Percentiles rank a stretch among this genome's conserved stretches.
These are phyloP conservation scores for Oxytorus armatus DNA, from an alignment of 2,888 invertebrate genomes.

Conservation along the genomic window DNA sequence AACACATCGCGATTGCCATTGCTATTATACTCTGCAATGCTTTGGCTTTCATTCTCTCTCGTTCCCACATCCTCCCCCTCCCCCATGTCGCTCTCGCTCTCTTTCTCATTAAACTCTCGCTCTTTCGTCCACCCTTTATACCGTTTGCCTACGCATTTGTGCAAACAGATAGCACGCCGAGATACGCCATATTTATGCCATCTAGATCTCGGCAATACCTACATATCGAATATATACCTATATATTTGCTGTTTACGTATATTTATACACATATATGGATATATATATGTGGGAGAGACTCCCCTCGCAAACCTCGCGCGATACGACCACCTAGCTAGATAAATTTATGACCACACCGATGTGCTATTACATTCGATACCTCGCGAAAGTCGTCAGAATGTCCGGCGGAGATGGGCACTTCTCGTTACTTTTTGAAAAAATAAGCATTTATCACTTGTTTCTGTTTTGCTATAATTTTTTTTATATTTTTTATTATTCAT, in stretches of 20 bases:
- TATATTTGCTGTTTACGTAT: slow-evolving; percentile 9
- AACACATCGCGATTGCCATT: slow-evolving; percentile 42
- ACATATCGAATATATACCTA: slow-evolving; percentile 28
- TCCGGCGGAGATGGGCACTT: too few relatives aligned
- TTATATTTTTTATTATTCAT: too few relatives aligned
- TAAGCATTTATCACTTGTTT: not conserved
- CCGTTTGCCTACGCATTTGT: slow-evolving; percentile 63
- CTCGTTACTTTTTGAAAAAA: slow-evolving; percentile 1
- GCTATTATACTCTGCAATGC: slow-evolving; percentile 36
- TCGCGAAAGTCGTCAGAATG: slow-evolving; percentile 11
- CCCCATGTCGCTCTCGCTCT: slow-evolving; percentile 1
- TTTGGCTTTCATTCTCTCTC: slow-evolving; percentile 49
- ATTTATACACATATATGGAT: not conserved
- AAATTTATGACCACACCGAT: slow-evolving; percentile 56
- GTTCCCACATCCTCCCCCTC: slow-evolving; percentile 6
- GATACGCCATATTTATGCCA: slow-evolving; percentile 70
- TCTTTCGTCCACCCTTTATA: slow-evolving; percentile 28
- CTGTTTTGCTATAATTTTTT: not conserved
- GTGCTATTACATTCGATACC: slow-evolving; percentile 42
- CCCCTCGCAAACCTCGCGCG: slow-evolving; percentile 26
- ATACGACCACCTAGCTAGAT: slow-evolving; percentile 57
- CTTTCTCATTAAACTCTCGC: slow-evolving; percentile 21
- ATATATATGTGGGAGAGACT: slow-evolving; percentile 13
- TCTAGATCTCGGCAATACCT: slow-evolving; percentile 58
- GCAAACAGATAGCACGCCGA: slow-evolving; percentile 62